These are phyloP conservation scores for Pseudoatta argentina DNA, from an alignment of 1,140 invertebrate genomes.

Conservation along the genomic window DNA sequence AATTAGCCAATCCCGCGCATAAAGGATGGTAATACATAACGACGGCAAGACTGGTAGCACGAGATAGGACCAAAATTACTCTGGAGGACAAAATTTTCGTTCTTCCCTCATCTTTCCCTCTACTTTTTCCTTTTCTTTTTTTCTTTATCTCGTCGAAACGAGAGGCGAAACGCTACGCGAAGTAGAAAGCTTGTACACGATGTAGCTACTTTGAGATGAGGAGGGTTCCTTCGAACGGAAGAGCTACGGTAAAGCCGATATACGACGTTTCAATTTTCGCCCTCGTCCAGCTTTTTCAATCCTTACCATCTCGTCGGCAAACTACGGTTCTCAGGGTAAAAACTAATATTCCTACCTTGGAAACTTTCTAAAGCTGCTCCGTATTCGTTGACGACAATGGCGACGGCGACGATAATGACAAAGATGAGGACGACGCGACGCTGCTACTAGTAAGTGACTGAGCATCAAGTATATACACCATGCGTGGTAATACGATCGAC, in stretches of 20 bases:
- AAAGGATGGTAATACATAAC: conserved; percentile 49
- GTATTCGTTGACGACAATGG: conserved; percentile 47
- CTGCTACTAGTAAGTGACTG: conserved; percentile 41
- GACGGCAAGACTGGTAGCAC: conserved; percentile 66
- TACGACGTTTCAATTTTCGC: conserved; percentile 83
- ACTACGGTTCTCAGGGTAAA: conserved; percentile 62
- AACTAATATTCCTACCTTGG: conserved; percentile 81
- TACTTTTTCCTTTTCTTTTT: background rate
- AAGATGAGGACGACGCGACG: conserved; percentile 24
- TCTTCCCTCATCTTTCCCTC: conserved; percentile 1
- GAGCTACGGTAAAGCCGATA: conserved; percentile 68
- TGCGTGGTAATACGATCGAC: conserved; percentile 30
- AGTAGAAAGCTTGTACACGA: conserved; percentile 58
- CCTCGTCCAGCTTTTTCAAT: conserved; percentile 69
- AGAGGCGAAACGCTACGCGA: background rate
- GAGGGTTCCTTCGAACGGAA: conserved; percentile 62
- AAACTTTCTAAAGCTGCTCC: conserved; percentile 77
- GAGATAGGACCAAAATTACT: conserved; percentile 74
- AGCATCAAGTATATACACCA: conserved; percentile 48
- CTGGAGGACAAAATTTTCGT: conserved; percentile 64
- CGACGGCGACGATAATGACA: background rate
- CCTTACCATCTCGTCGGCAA: conserved; percentile 59
- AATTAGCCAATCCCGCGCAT: conserved; percentile 66
- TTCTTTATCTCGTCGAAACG: conserved; percentile 38
- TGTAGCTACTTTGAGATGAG: conserved; percentile 63